Base-by-base conservation (phyloP, 2,797 vertebrate genomes). In the Cynopterus sphinx region DNA sequence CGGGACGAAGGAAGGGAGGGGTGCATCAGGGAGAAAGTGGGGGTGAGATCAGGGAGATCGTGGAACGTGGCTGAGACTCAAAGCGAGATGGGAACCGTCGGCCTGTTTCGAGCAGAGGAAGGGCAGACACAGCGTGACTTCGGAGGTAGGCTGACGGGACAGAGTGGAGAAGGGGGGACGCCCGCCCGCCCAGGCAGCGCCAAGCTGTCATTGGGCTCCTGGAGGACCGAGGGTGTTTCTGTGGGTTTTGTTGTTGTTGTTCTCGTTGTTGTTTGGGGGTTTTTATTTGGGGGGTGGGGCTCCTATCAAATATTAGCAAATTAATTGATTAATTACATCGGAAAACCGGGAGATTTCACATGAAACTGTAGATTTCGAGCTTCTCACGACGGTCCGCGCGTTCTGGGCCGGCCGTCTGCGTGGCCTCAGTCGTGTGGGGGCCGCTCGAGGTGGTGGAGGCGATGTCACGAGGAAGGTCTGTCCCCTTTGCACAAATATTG, bases 361-460 rank as follows among this genome's bases (percentile, higher is more conserved):
- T 31, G 33, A 46, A 57, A 63, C 12, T 2, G 3, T 31, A 63
- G 24, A 39, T 33, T 11, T 36, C 16, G 3, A 16, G n/a, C 49
- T 51, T 26, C 88, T 65, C 8, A 36, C 43, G 3, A 63, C 6
- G 43, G 3, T 49, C 43, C 26, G 26, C 24, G 46, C 55, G 1
- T 21, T n/a, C 53, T 5, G 61, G 22, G 3, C 53, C 43, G 21
- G 5, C 6, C 1, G n/a, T 43, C 70, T 59, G 3, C 46, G 41
- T 22, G 24, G n/a, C 53, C 15, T 2, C 22, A 5, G 0, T 5
- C 0, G 3, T 1, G 19, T 15, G 43, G 4, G 2, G 67, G 24
- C 33, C 2, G 33, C 33, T 33, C 1, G 0, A 28, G 22, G 15
- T 3, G 0, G 26, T 2, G 4, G 46, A 33, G 57, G 3, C 1